Evolutionary conservation across 2,797 vertebrate species (phyloP).

Genomic region (Gymnothorax javanicus): DNA sequence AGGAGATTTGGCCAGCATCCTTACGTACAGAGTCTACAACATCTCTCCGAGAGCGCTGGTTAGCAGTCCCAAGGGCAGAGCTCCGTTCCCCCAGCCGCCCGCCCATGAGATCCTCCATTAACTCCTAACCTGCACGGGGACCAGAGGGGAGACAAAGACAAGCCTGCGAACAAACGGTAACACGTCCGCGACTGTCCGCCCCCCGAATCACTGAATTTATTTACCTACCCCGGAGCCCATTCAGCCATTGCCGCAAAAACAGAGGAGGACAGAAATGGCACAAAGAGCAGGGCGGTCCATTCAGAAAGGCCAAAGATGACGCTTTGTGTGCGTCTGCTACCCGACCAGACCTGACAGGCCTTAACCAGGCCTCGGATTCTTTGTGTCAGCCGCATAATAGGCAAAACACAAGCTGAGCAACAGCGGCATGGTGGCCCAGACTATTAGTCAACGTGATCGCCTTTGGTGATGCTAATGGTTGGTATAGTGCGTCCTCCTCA

Average conservation of each 20-base stretch:
- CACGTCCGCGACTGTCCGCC: slow-evolving; percentile 81
- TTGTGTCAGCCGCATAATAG: slow-evolving; percentile 93
- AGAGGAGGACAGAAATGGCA: slow-evolving; percentile 49
- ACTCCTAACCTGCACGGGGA: slow-evolving; percentile 76
- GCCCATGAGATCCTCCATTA: slow-evolving; percentile 76
- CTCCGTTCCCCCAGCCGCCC: slow-evolving; percentile 61
- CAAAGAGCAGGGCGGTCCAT: slow-evolving; percentile 71
- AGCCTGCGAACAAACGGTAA: slow-evolving; percentile 88
- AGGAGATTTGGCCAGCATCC: slow-evolving; percentile 64
- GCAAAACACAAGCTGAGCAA: slow-evolving; percentile 91
- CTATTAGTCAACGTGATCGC: slow-evolving; percentile 82
- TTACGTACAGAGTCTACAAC: slow-evolving; percentile 72
- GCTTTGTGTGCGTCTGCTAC: slow-evolving; percentile 84
- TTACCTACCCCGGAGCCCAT: slow-evolving; percentile 65
- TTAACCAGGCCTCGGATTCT: slow-evolving; percentile 83
- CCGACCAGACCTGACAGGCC: slow-evolving; percentile 91
- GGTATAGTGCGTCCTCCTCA: slow-evolving; percentile 84
- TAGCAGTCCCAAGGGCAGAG: slow-evolving; percentile 73
- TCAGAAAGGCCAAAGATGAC: slow-evolving; percentile 80
- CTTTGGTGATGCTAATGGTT: slow-evolving; percentile 98
- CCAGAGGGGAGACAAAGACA: slow-evolving; percentile 81
- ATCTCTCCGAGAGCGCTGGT: slow-evolving; percentile 53
- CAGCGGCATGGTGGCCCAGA: slow-evolving; percentile 73
- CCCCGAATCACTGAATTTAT: slow-evolving; percentile 85
- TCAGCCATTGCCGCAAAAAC: neutral